Evolutionary conservation across 2,888 invertebrate species (phyloP).

Genomic region (Allacma fusca): DNA sequence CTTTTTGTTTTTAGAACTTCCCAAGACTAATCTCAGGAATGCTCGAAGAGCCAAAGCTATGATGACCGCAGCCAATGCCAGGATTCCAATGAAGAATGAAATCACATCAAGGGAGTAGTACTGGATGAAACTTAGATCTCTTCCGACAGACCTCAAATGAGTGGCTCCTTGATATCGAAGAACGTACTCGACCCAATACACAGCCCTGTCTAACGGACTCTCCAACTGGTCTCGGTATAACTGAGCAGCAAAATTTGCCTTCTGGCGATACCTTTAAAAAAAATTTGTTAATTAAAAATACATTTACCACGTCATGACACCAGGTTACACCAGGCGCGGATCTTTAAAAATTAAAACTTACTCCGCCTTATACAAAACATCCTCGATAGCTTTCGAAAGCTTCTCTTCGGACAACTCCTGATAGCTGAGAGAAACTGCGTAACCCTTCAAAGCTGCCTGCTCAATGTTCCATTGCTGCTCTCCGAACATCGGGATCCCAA

Average conservation of each 20-base stretch:
- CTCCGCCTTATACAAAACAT: background rate
- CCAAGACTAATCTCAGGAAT: background rate
- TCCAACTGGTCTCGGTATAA: background rate
- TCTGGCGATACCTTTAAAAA: background rate
- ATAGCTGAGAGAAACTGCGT: background rate
- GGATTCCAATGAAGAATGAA: background rate
- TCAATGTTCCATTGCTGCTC: slow-evolving; percentile 25
- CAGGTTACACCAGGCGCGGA: background rate
- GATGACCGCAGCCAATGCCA: no score
- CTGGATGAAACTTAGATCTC: background rate
- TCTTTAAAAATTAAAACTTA: background rate
- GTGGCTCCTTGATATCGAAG: background rate
- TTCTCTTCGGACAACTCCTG: background rate
- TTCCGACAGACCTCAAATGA: background rate
- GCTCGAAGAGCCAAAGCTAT: background rate
- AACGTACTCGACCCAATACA: background rate
- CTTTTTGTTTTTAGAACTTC: background rate
- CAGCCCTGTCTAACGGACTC: background rate
- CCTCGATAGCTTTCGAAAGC: background rate
- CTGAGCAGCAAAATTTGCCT: background rate
- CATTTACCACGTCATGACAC: background rate
- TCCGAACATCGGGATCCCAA: slow-evolving; percentile 33
- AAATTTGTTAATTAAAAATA: background rate
- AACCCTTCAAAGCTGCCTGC: background rate
- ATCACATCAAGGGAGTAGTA: slow-evolving; percentile 6